Evolutionary conservation across 2,797 vertebrate species (phyloP), one percentile per base, ranked within the genome.

Genomic region (Sebastes matsubarae): DNA sequence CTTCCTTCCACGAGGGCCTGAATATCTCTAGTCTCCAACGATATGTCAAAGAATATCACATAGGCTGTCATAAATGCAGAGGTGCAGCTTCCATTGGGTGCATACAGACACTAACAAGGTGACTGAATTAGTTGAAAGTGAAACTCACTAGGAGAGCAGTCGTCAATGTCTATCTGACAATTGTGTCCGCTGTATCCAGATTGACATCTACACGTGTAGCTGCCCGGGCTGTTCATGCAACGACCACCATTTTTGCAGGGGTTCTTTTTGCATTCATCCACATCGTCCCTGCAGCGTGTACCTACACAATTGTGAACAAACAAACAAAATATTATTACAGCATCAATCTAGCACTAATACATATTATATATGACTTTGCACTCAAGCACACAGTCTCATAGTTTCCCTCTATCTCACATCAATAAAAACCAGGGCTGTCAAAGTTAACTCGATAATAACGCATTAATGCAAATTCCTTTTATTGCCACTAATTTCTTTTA

Each of bases 161-260:
- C 96, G 7, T 97, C 95, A 2, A 96, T 92, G 80, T 97, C 95
- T 13, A 89, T 96, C 85, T 96, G 95, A 80, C 96, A 97, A 94
- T 95, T 96, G 83, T 88, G 85, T 65, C 96, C 96, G 6, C 90
- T 96, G 93, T 95, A 97, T 29, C 96, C 96, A 20, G 81, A 66
- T n/a, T 82, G 89, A 81, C 96, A 97, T 67, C 87, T 91, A 64
- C 96, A 97, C 1, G 20, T 55, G 86, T 96, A 97, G 88, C 94
- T 95, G 61, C 96, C 96, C 2, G 22, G 85, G 42, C 25, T 95
- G 92, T 96, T 96, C 1, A 90, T 57, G 87, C 96, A 97, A 8
- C 1, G 78, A 7, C 91, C 96, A 0, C 85, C 79, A 27, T 97
- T 96, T 88, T 86, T 90, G 86, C 96, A 97, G 0, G 96, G 96